Evolutionary conservation across 2,113 vertebrate species (phyloP), one percentile per base, ranked within the genome.

Genomic region (Calidris pugnax): DNA sequence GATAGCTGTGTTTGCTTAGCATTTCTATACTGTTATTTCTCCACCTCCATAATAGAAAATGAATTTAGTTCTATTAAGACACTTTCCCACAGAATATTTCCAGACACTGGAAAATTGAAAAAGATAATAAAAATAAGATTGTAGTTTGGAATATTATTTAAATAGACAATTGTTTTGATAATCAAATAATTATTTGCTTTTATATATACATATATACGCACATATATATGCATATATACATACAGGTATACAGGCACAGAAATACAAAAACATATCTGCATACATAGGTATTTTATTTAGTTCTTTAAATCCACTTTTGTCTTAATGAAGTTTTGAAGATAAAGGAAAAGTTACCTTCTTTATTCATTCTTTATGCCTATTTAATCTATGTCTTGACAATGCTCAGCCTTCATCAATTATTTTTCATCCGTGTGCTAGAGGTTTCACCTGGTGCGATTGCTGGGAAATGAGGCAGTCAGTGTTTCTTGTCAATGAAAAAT

Each of bases 251-350:
- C 12, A 56, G n/a, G 6, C 4, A 59, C 1, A 32, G 16, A 59
- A 67, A 88, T 47, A 5, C 13, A 35, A 62, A 56, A 14, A 59
- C 2, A 5, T 27, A 27, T 19, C 7, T 79, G 35, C 7, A 4
- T 21, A 47, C 51, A 4, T 12, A 32, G 5, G 1, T 0, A 3
- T 47, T 68, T 72, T n/a, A 1, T 30, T 39, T 33, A 32, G 20
- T 27, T 63, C 66, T 15, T 26, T 2, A n/a, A 56, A 63, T 57
- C 5, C 1, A 8, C 3, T 59, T 86, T 47, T 59, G 2, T 41
- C 14, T 94, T 23, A 72, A 32, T 55, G 4, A 62, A 48, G 3
- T 59, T 91, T 63, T 85, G 14, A 81, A 78, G 17, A 33, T 22
- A 91, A 92, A 72, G 14, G 14, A 83, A 66, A 84, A 66, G 4